These are phyloP conservation scores for Crossaster papposus DNA, from an alignment of 53 echinoderm and acorn worm species.

Conservation along the genomic window DNA sequence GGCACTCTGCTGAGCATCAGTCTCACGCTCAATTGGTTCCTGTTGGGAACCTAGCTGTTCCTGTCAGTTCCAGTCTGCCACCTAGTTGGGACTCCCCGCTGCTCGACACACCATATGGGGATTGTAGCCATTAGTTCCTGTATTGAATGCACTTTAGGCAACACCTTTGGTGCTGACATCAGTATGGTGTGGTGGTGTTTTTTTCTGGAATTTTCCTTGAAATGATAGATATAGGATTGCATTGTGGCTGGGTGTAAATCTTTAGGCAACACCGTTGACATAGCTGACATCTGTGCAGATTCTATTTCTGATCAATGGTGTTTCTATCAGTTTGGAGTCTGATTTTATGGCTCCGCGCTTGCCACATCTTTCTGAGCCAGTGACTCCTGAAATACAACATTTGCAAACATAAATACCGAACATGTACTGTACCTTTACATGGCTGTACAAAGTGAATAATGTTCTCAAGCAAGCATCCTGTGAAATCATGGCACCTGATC, in stretches of 20 bases:
- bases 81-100: background rate
- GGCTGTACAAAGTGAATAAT: no score
- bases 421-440: no score
- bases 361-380: no score
- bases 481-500: no score
- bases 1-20: constrained; percentile 36
- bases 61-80: constrained; percentile 35
- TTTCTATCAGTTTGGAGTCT: no score
- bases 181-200: background rate
- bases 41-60: constrained; percentile 25
- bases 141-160: background rate
- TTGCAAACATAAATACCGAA: background rate
- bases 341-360: no score
- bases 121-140: background rate
- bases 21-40: constrained; percentile 53
- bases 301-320: no score
- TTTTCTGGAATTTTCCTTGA: background rate
- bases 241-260: background rate
- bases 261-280: no score
- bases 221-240: background rate
- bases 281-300: no score
- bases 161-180: background rate
- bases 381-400: background rate
- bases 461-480: no score
- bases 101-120: background rate